These are phyloP conservation scores for Pantala flavescens DNA, from an alignment of 1,140 invertebrate genomes.

Conservation along the genomic window DNA sequence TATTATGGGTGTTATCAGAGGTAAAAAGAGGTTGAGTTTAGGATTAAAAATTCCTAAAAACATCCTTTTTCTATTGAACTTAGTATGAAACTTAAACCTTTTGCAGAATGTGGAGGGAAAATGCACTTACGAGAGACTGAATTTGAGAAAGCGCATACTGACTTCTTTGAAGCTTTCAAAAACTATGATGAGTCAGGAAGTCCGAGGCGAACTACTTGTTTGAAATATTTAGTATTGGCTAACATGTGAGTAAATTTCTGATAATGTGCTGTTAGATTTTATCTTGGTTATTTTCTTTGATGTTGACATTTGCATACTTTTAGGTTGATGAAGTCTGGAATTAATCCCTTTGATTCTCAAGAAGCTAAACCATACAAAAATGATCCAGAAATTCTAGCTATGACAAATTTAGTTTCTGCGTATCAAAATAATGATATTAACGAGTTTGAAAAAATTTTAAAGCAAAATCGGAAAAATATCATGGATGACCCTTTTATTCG, in stretches of 20 bases:
- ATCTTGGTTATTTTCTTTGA: not conserved
- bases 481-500: constrained; percentile 99
- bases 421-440: constrained; percentile 99
- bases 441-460: constrained; percentile 94
- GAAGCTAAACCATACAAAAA: constrained; percentile 99
- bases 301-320: constrained; percentile 18
- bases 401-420: constrained; percentile 97
- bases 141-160: constrained; percentile 97
- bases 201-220: constrained; percentile 88
- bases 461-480: constrained; percentile 90
- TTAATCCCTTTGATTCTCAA: constrained; percentile 99
- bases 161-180: constrained; percentile 99
- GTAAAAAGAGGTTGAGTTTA: constrained; percentile 36
- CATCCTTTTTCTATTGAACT: not conserved
- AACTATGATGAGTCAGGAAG: constrained; percentile 99
- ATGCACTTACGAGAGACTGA: constrained; percentile 98
- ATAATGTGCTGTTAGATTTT: not conserved
- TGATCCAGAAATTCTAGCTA: constrained; percentile 97
- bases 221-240: constrained; percentile 97
- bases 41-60: not conserved
- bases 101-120: constrained; percentile 94
- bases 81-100: constrained; percentile 17
- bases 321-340: constrained; percentile 98
- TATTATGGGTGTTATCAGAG: constrained; percentile 98
- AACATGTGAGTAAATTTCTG: constrained; percentile 86